Conservation (phyloP, 2,888 invertebrate genomes). For the Xanthorhoe spadicearia region DNA sequence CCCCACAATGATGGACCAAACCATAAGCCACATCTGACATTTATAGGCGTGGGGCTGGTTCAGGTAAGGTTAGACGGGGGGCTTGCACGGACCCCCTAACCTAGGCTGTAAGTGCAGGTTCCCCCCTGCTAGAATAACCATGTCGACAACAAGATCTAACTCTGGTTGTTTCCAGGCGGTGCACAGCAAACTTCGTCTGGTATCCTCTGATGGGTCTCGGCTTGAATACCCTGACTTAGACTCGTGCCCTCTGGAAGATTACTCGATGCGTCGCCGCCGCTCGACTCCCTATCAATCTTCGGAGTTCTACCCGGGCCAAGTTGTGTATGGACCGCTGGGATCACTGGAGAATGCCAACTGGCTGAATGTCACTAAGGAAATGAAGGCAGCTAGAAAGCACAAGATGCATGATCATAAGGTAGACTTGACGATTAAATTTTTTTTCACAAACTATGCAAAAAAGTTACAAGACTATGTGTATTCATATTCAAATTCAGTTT, state of each 20-base stretch:
- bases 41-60: constrained; percentile 31
- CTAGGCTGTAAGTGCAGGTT: constrained; percentile 19
- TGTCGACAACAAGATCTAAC: not conserved
- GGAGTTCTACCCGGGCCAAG: constrained; percentile 80
- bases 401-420: constrained; percentile 85
- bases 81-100: constrained; percentile 14
- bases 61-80: constrained; percentile 29
- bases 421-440: constrained; percentile 10
- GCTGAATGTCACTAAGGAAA: constrained; percentile 90
- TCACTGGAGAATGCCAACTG: constrained; percentile 92
- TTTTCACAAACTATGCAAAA: not conserved
- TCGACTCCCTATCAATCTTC: constrained; percentile 78
- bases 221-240: constrained; percentile 88
- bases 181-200: constrained; percentile 87
- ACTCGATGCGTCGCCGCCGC: constrained; percentile 87
- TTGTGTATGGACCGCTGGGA: constrained; percentile 89
- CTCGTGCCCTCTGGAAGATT: constrained; percentile 89
- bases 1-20: constrained; percentile 16
- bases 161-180: constrained; percentile 73
- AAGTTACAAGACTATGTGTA: too few relatives aligned
- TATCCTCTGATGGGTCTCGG: constrained; percentile 87
- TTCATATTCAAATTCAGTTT: too few relatives aligned
- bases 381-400: constrained; percentile 86
- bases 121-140: constrained; percentile 12
- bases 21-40: constrained; percentile 18